Percentiles rank a stretch among this genome's conserved stretches.
phyloP scores from a whole-genome alignment of 2,797 vertebrate genomes.

The Xyrichtys novacula region DNA sequence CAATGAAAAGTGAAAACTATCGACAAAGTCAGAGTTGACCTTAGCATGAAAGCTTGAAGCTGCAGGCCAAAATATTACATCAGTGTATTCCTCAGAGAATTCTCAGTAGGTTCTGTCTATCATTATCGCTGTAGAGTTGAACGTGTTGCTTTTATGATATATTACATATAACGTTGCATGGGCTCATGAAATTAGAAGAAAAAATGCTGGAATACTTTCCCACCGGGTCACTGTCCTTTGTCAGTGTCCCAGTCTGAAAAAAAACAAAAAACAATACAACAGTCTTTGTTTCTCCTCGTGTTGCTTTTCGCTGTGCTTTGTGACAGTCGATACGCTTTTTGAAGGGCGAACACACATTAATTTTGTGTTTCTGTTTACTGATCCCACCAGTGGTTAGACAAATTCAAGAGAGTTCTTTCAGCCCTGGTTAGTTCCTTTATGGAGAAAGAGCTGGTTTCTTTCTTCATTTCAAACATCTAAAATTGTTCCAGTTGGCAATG shows the following conservation, averaged over 20 bases:
- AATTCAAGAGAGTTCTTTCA: neutral
- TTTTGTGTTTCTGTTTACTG: neutral
- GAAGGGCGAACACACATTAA: neutral
- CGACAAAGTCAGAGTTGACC: conserved; percentile 43
- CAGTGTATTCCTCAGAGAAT: neutral
- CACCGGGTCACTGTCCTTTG: conserved; percentile 13
- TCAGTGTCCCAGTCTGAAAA: conserved; percentile 15
- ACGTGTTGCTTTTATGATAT: neutral
- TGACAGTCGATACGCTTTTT: conserved; percentile 9
- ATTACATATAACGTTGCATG: neutral
- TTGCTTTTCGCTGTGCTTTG: conserved; percentile 30
- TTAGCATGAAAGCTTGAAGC: conserved; percentile 29
- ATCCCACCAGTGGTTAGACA: neutral
- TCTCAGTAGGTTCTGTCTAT: neutral
- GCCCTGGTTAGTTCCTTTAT: neutral
- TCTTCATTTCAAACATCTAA: neutral
- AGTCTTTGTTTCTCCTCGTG: conserved; percentile 20
- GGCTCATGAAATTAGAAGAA: neutral
- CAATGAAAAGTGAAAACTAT: conserved; percentile 59
- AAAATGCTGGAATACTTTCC: neutral
- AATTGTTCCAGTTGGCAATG: neutral
- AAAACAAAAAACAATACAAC: conserved; percentile 22
- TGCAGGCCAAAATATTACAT: neutral
- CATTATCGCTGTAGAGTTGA: neutral
- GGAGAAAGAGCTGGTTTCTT: neutral